Conservation (phyloP, 2,113 vertebrate species). For the Nibea coibor region DNA sequence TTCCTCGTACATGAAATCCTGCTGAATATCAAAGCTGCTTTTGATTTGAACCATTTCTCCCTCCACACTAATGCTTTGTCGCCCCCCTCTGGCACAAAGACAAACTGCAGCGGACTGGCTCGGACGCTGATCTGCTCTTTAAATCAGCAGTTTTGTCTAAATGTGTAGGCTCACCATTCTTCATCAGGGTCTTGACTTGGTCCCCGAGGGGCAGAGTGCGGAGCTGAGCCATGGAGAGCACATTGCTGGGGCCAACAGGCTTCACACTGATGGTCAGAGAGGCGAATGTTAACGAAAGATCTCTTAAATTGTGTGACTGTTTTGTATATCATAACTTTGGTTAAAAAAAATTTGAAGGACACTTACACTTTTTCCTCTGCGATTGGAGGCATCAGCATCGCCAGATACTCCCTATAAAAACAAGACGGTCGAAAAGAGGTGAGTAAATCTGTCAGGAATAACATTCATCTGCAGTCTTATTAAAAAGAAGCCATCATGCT, state of each 20-base stretch:
- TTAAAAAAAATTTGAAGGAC: not conserved
- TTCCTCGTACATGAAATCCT: not conserved
- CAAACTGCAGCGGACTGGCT: not conserved
- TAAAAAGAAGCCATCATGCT: no score
- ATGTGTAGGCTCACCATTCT: constrained; percentile 87
- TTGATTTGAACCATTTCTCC: not conserved
- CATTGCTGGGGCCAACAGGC: constrained; percentile 93
- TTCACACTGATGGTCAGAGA: constrained; percentile 82
- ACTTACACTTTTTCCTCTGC: constrained; percentile 95
- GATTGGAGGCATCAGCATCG: constrained; percentile 95
- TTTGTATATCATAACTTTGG: not conserved
- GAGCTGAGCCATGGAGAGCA: constrained; percentile 97
- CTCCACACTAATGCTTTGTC: not conserved
- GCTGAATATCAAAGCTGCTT: not conserved
- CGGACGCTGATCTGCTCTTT: no score
- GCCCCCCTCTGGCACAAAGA: constrained; percentile 6
- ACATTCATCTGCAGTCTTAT: no score
- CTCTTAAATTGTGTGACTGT: not conserved
- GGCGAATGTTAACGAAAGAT: not conserved
- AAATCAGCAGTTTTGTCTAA: not conserved
- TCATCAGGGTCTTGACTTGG: constrained; percentile 98
- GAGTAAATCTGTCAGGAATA: not conserved
- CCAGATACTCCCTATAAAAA: constrained; percentile 90
- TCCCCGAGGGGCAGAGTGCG: constrained; percentile 94
- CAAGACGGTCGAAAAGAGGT: not conserved